Evolutionary conservation across 2,797 vertebrate species (phyloP).

Genomic region (Aphelocoma californica): DNA sequence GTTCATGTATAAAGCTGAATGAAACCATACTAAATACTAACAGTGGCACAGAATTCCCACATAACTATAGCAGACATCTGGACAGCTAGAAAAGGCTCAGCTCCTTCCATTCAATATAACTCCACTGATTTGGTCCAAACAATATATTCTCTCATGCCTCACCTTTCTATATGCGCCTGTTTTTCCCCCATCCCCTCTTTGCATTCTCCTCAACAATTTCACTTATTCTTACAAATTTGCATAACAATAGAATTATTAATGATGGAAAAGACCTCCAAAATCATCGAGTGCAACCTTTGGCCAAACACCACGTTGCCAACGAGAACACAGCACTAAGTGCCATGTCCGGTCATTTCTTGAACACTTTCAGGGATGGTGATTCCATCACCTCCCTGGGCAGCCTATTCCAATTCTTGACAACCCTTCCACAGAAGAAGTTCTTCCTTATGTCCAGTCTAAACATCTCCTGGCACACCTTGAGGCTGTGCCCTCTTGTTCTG

Average conservation of each 20-base stretch:
- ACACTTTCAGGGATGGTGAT: not conserved
- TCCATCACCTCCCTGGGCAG: not conserved
- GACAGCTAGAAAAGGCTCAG: not conserved
- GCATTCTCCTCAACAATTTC: not conserved
- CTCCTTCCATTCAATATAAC: not conserved
- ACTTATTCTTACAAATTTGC: not conserved
- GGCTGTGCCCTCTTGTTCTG: no score
- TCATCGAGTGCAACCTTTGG: not conserved
- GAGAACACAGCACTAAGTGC: not conserved
- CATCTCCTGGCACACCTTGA: not conserved
- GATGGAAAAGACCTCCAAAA: not conserved
- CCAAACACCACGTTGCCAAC: not conserved
- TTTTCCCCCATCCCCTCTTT: not conserved
- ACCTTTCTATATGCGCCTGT: rapidly evolving
- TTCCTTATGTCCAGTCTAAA: not conserved
- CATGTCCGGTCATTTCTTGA: not conserved
- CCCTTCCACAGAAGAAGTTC: not conserved
- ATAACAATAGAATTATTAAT: not conserved
- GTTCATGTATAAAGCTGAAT: not conserved
- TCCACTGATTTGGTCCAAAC: not conserved
- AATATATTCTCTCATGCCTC: not conserved
- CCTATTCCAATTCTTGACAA: not conserved
- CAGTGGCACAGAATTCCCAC: not conserved
- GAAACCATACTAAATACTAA: not conserved
- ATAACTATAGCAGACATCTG: not conserved